phyloP scores from a whole-genome alignment of 2,888 invertebrate species.

The Pseudoips prasinana region DNA sequence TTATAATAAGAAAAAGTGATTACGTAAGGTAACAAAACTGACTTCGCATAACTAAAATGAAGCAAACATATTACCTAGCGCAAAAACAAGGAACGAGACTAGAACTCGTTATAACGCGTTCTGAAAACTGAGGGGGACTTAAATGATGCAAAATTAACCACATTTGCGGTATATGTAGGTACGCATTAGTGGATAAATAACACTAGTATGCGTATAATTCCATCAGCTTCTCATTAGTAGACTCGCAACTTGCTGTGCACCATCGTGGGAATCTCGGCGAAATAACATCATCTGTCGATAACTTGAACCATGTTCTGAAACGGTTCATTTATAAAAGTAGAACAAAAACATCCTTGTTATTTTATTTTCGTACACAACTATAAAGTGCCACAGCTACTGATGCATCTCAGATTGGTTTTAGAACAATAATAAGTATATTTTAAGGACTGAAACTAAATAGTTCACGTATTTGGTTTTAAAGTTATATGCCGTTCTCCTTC shows the following conservation, averaged over 20 bases:
- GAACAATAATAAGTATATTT: conserved; percentile 33
- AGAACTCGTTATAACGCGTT: conserved; percentile 9
- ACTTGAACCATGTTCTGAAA: conserved; percentile 29
- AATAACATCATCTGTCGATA: conserved; percentile 48
- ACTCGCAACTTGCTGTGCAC: conserved; percentile 47
- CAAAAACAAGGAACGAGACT: conserved; percentile 3
- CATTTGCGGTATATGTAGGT: conserved; percentile 60
- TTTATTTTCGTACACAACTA: conserved; percentile 38
- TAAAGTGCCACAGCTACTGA: conserved; percentile 43
- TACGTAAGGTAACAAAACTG: too few species aligned
- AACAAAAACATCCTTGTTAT: conserved; percentile 24
- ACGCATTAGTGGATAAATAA: conserved; percentile 70
- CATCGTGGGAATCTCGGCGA: conserved; percentile 63
- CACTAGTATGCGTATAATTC: conserved; percentile 58
- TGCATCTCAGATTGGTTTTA: conserved; percentile 42
- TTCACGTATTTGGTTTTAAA: conserved; percentile 40
- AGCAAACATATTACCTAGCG: conserved; percentile 10
- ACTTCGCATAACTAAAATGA: too few species aligned
- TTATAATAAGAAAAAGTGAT: too few species aligned
- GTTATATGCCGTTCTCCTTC: conserved; percentile 41
- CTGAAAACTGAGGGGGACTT: conserved; percentile 22
- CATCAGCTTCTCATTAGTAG: conserved; percentile 62
- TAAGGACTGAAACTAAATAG: conserved; percentile 38
- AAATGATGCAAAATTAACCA: conserved; percentile 49
- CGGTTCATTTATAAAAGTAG: conserved; percentile 36